Conservation (phyloP, 2,113 vertebrate species). For the Aegotheles bennettii region DNA sequence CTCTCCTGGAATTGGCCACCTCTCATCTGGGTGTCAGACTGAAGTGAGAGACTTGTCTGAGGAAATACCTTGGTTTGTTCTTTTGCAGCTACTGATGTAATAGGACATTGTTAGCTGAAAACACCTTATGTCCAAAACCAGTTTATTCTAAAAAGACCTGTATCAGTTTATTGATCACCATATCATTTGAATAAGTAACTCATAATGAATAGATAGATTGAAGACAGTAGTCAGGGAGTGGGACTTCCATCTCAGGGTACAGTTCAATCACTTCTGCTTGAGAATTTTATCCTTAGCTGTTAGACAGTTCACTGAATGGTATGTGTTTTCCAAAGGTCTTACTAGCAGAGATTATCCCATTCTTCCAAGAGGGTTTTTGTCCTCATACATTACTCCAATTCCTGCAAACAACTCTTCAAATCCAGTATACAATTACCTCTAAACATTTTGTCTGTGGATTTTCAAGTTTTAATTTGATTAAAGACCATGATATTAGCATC, state of each 20-base stretch:
- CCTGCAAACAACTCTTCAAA: background rate
- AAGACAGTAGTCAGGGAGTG: background rate
- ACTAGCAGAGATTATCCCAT: background rate
- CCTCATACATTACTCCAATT: background rate
- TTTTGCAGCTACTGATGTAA: background rate
- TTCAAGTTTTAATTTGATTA: background rate
- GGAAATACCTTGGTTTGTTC: background rate
- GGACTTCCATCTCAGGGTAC: background rate
- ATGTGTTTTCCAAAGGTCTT: background rate
- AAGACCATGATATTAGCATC: accelerated
- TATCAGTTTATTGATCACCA: background rate
- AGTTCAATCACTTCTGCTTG: background rate
- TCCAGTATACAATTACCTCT: background rate
- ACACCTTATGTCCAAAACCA: background rate
- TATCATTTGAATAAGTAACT: background rate
- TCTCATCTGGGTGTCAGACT: background rate
- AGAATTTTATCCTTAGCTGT: background rate
- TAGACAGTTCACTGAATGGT: background rate
- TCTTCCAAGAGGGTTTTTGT: background rate
- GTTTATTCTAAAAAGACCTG: background rate
- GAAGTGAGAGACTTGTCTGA: background rate
- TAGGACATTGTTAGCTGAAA: background rate
- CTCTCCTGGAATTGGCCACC: background rate
- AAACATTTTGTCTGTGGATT: background rate
- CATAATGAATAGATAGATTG: background rate